Conservation (phyloP, 2,113 vertebrate species). For the Scalopus aquaticus region DNA sequence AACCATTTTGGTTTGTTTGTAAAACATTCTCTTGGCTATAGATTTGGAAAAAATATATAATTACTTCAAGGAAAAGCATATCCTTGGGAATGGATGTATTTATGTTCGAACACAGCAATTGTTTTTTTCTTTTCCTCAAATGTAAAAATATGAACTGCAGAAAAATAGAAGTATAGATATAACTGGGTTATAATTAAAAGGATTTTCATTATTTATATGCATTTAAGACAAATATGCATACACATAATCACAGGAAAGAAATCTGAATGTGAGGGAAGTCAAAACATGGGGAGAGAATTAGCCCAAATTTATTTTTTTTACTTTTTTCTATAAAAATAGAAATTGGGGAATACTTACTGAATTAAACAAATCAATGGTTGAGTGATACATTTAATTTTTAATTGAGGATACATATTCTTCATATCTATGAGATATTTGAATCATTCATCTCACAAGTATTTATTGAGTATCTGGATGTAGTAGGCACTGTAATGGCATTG, state of each 20-base stretch:
- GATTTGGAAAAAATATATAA: background rate
- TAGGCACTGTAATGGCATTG: background rate
- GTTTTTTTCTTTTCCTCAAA: constrained; percentile 11
- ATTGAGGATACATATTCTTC: background rate
- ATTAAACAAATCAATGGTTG: background rate
- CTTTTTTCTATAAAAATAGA: background rate
- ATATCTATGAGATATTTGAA: background rate
- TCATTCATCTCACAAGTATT: background rate
- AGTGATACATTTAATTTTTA: background rate
- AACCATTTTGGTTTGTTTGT: background rate
- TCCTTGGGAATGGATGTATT: background rate
- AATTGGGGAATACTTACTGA: background rate
- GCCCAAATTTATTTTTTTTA: background rate
- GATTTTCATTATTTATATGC: background rate
- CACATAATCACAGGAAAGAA: background rate
- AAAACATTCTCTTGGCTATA: constrained; percentile 14
- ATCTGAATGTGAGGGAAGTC: background rate
- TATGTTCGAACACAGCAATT: constrained; percentile 15
- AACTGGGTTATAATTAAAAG: background rate
- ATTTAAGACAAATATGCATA: constrained; percentile 11
- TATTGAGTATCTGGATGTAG: background rate
- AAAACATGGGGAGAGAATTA: constrained; percentile 22
- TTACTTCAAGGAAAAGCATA: background rate
- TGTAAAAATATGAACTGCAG: background rate
- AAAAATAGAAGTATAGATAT: constrained; percentile 24